Base-by-base conservation (phyloP, 2,113 vertebrate species). In the Syngnathus floridae region DNA sequence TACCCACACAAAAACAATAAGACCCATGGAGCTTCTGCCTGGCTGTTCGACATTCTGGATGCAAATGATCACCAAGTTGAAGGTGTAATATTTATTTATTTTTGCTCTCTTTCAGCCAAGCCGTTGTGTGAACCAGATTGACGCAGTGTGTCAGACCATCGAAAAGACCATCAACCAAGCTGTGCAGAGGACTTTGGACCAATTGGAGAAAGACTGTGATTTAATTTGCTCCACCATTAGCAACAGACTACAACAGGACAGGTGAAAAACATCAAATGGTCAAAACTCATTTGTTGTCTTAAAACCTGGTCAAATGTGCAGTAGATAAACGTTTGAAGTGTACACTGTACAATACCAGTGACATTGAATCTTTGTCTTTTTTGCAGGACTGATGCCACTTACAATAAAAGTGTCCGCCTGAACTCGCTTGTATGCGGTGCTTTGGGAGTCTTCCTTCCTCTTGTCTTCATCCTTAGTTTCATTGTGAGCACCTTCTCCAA, bases 91-190 rank as follows among this genome's bases (percentile, higher is more conserved):
- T n/a, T 75, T 22, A 11, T 52, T 52, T 26, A 12, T 54, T 11
- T 54, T 54, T 45, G 70, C 62, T 76, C 9, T 64, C 52, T 9
- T 78, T 48, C 54, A 91, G 91, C 84, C 85, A 1, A 91, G 87
- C 82, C 87, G 91, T 13, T 91, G 91, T 22, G 84, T 89, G 79
- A 93, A 93, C 77, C 89, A 91, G 83, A 92, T 92, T 4, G 90
- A 91, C 1, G 83, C 79, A 4, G 84, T 92, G 74, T 93, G 91
- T 72, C 83, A 88, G 72, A 91, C 90, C 46, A 90, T 93, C 45
- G 92, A 92, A 83, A 91, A 92, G 80, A 91, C 84, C 74, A 92
- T 93, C 69, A 90, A 90, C 84, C 90, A 93, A 82, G 89, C 91
- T 0, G 88, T 92, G 49, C 91, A 92, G 84, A 92, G 90, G 80